Evolutionary conservation across 2,113 vertebrate genomes (phyloP).

Genomic region (Dipodomys ordii): DNA sequence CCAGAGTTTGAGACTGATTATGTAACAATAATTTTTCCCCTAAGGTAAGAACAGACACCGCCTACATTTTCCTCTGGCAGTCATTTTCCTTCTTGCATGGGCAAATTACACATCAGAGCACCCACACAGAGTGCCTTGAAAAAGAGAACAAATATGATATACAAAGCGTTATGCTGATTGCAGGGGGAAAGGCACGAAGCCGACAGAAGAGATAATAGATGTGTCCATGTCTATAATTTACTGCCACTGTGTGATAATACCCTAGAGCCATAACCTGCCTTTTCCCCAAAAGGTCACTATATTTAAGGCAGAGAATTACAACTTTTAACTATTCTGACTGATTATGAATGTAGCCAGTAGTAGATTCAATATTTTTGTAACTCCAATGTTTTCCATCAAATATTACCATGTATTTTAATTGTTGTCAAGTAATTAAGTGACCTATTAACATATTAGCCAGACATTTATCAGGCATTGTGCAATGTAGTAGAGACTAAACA

Average conservation of each 20-base stretch:
- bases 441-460: constrained; percentile 9
- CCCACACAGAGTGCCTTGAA: constrained; percentile 36
- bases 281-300: constrained; percentile 35
- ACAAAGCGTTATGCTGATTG: constrained; percentile 22
- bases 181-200: not conserved
- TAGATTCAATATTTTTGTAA: not conserved
- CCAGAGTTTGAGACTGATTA: constrained; percentile 45
- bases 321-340: constrained; percentile 39
- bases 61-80: constrained; percentile 54
- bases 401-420: constrained; percentile 34
- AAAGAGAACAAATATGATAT: constrained; percentile 52
- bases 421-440: not conserved
- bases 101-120: constrained; percentile 63
- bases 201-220: constrained; percentile 47
- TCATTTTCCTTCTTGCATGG: constrained; percentile 46
- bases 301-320: constrained; percentile 29
- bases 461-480: not conserved
- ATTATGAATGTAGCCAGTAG: not conserved
- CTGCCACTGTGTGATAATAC: not conserved
- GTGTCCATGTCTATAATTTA: constrained; percentile 49
- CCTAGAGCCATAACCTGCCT: not conserved
- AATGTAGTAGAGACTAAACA: not conserved
- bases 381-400: not conserved
- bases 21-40: constrained; percentile 37
- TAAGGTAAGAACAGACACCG: constrained; percentile 52